Percentiles rank a stretch among this genome's conserved stretches.
phyloP scores from a whole-genome alignment of 1,140 invertebrate species.

The Penaeus vannamei region DNA sequence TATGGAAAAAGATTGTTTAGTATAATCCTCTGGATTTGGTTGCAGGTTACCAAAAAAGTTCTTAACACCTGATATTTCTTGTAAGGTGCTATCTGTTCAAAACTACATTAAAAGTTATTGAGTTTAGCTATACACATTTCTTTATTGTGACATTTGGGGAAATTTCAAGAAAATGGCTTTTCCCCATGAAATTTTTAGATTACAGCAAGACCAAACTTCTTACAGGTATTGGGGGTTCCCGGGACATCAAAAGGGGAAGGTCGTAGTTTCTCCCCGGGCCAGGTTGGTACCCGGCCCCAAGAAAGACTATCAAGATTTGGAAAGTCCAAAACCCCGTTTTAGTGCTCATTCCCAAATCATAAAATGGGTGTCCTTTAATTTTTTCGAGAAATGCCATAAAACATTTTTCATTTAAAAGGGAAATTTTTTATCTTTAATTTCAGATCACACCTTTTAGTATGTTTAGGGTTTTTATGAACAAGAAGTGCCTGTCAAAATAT shows the following conservation, averaged over 20 bases:
- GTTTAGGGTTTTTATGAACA: too few species aligned
- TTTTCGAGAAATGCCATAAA: too few species aligned
- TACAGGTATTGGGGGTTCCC: conserved; percentile 80
- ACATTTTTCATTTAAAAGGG: too few species aligned
- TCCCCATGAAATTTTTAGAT: neutral
- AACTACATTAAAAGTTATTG: too few species aligned
- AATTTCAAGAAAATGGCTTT: neutral
- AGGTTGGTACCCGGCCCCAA: conserved; percentile 85
- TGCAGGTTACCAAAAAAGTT: neutral
- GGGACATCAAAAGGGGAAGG: conserved; percentile 84
- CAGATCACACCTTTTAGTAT: too few species aligned
- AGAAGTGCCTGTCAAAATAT: too few species aligned
- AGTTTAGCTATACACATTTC: too few species aligned
- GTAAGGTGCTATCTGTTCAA: neutral
- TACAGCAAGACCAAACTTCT: neutral
- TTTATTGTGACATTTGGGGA: too few species aligned
- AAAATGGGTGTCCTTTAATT: conserved; percentile 83
- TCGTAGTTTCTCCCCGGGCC: conserved; percentile 86
- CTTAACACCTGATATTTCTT: too few species aligned
- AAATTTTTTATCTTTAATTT: too few species aligned
- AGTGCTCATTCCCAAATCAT: conserved; percentile 84
- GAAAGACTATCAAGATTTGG: conserved; percentile 87
- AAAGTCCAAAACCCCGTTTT: conserved; percentile 81
- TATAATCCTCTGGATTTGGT: neutral
- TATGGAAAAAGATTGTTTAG: too few species aligned